Evolutionary conservation across 2,113 vertebrate species (phyloP).

Genomic region (Numenius arquata): DNA sequence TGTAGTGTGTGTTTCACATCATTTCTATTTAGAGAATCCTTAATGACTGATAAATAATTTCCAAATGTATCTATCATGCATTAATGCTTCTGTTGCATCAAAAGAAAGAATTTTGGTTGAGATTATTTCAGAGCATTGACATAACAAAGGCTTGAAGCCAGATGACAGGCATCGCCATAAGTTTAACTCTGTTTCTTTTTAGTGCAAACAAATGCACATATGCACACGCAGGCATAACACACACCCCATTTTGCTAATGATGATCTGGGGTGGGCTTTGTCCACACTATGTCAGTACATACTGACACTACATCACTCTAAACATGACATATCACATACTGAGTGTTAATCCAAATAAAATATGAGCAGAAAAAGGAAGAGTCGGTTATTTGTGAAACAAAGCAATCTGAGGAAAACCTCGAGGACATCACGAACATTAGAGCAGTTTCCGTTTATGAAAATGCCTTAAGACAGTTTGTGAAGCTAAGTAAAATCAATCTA

Average conservation of each 20-base stretch:
- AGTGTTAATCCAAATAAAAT: background rate
- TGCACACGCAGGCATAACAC: background rate
- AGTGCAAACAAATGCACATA: background rate
- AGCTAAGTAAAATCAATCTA: background rate
- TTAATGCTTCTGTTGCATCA: slow-evolving; percentile 41
- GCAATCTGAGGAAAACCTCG: background rate
- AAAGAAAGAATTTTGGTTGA: slow-evolving; percentile 56
- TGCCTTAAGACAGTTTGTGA: background rate
- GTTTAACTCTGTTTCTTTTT: slow-evolving; percentile 44
- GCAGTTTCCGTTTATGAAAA: background rate
- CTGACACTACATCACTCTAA: background rate
- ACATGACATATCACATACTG: background rate
- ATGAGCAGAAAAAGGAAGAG: background rate
- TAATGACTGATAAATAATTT: slow-evolving; percentile 28
- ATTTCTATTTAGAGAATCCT: slow-evolving; percentile 6
- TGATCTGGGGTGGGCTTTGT: slow-evolving; percentile 35
- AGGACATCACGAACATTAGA: background rate
- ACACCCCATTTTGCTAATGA: background rate
- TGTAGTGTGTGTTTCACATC: slow-evolving; percentile 1
- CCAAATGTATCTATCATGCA: slow-evolving; percentile 1
- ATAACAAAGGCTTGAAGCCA: background rate
- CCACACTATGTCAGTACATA: background rate
- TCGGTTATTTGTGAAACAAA: background rate
- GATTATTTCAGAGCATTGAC: slow-evolving; percentile 1
- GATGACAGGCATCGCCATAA: background rate